Evolutionary conservation across 92 coral and sea anemone genomes (phyloP).

Genomic region (Epizoanthus illoricatus): DNA sequence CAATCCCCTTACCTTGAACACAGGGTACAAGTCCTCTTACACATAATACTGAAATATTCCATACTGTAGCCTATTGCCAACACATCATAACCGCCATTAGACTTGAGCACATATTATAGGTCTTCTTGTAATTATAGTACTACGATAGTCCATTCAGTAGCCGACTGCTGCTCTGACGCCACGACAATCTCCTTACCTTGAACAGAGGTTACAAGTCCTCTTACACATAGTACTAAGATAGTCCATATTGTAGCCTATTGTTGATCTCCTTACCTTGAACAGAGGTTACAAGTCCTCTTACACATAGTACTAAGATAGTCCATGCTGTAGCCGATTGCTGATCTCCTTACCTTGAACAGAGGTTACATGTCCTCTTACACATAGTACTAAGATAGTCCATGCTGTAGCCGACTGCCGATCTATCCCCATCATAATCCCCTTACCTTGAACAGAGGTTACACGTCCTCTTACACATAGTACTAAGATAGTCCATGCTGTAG

Average conservation of each 20-base stretch:
- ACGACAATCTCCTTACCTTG: constrained; percentile 48
- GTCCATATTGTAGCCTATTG: constrained; percentile 56
- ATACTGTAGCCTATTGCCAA: too few relatives aligned
- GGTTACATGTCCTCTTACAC: constrained; percentile 67
- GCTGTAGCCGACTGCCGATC: constrained; percentile 22
- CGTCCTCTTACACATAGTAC: constrained; percentile 59
- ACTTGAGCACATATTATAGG: too few relatives aligned
- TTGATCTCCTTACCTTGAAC: constrained; percentile 69
- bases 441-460: constrained; percentile 72
- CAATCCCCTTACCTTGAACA: too few relatives aligned
- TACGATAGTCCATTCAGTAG: constrained; percentile 46
- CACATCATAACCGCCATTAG: too few relatives aligned
- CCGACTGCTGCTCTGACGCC: too few relatives aligned
- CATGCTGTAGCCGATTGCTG: too few relatives aligned
- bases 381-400: constrained; percentile 52
- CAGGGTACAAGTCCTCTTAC: too few relatives aligned
- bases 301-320: too few relatives aligned
- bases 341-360: constrained; percentile 74
- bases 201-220: constrained; percentile 64
- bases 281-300: too few relatives aligned
- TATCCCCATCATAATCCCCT: background rate
- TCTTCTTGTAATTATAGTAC: too few relatives aligned
- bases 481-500: constrained; percentile 55
- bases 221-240: constrained; percentile 63
- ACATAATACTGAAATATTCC: too few relatives aligned